phyloP scores from a whole-genome alignment of 2,797 vertebrate genomes.

The Acomys russatus region DNA sequence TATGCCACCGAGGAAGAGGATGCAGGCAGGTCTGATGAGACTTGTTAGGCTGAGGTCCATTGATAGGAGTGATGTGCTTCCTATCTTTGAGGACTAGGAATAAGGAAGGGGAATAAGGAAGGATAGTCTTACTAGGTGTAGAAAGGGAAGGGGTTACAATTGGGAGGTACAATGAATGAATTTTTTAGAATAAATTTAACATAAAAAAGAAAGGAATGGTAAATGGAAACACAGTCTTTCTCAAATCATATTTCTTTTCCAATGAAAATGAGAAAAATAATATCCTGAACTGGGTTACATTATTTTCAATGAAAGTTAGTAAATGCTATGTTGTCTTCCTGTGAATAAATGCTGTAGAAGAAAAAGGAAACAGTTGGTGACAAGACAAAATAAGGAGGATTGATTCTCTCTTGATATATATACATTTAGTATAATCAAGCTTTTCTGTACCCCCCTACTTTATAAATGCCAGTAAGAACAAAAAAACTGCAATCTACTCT shows the following conservation, averaged over 20 bases:
- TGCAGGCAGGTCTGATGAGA: too few species aligned
- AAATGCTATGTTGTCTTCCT: background rate
- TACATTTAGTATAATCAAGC: background rate
- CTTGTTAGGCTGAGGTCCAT: too few species aligned
- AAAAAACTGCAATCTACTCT: slow-evolving; percentile 20
- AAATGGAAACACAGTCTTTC: slow-evolving; percentile 61
- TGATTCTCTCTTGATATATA: slow-evolving; percentile 35
- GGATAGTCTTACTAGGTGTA: too few species aligned
- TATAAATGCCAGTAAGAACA: slow-evolving; percentile 45
- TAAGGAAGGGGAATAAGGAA: too few species aligned
- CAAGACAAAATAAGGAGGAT: slow-evolving; percentile 45
- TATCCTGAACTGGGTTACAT: slow-evolving; percentile 57
- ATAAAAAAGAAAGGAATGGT: background rate
- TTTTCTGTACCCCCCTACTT: slow-evolving; percentile 29
- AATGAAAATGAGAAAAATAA: slow-evolving; percentile 72
- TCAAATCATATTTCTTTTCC: slow-evolving; percentile 68
- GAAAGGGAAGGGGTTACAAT: too few species aligned
- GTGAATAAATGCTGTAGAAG: slow-evolving; percentile 14
- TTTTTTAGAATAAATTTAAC: too few species aligned
- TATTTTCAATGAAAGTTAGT: slow-evolving; percentile 51
- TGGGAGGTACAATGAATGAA: too few species aligned
- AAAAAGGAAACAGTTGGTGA: background rate
- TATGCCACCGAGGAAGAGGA: too few species aligned
- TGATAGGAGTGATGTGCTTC: too few species aligned
- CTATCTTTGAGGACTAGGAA: too few species aligned